These are phyloP conservation scores for Metellina segmentata DNA, from an alignment of 2,888 invertebrate genomes.

Conservation along the genomic window DNA sequence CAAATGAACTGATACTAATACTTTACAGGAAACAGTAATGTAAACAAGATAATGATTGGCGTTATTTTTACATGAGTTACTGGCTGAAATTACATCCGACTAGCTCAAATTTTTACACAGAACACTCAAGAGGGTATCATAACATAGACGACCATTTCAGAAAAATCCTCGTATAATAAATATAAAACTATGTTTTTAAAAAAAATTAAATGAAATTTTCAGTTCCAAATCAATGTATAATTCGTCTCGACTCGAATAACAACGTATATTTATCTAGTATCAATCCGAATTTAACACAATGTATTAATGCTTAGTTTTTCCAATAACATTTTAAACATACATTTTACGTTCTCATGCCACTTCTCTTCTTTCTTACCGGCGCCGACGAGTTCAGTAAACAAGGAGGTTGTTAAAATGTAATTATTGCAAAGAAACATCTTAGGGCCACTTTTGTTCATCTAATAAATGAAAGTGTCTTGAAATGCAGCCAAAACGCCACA, in stretches of 20 bases:
- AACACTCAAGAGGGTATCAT: no score
- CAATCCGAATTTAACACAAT: not conserved
- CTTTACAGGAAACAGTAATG: no score
- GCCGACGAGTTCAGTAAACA: not conserved
- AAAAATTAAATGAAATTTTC: no score
- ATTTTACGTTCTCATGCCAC: not conserved
- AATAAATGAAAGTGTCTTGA: conserved; percentile 12
- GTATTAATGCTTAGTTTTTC: not conserved
- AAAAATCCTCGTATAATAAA: no score
- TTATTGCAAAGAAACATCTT: not conserved
- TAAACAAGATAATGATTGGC: no score
- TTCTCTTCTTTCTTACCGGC: not conserved
- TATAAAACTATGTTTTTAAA: no score
- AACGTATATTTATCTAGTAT: not conserved
- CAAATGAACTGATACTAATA: no score
- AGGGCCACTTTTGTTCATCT: conserved; percentile 2
- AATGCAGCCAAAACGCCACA: conserved; percentile 21
- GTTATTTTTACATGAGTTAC: no score
- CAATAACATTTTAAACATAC: not conserved
- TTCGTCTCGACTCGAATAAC: not conserved
- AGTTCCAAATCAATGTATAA: no score
- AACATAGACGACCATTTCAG: no score
- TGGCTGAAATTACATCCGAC: no score
- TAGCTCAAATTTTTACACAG: no score
- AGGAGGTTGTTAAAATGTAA: conserved; percentile 28